Conservation (phyloP, 2,888 invertebrate genomes). For the Leptinotarsa haldemani region DNA sequence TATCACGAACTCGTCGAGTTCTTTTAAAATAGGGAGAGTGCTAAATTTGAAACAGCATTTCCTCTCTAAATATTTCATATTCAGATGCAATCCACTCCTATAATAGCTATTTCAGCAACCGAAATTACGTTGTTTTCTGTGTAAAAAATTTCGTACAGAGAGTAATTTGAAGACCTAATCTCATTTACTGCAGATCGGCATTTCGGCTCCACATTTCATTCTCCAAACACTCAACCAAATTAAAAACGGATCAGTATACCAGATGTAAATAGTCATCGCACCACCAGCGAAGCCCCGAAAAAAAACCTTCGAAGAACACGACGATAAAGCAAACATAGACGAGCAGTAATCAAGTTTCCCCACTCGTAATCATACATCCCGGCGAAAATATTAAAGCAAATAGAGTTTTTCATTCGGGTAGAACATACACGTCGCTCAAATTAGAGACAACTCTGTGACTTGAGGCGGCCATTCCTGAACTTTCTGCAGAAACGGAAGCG, state of each 20-base stretch:
- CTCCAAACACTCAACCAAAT: neutral
- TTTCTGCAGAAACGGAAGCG: conserved; percentile 44
- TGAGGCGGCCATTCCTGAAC: conserved; percentile 46
- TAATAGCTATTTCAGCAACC: no score
- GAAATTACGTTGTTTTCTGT: no score
- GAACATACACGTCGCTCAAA: conserved; percentile 36
- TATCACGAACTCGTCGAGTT: no score
- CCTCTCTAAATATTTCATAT: no score
- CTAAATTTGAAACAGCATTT: no score
- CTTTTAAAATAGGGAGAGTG: no score
- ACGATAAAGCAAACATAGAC: conserved; percentile 29
- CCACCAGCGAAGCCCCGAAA: neutral
- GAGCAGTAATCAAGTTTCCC: conserved; percentile 34
- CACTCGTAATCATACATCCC: conserved; percentile 33
- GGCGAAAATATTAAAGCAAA: conserved; percentile 35
- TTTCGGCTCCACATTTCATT: neutral
- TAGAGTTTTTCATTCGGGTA: conserved; percentile 31
- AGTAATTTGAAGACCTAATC: no score
- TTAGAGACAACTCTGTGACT: conserved; percentile 43
- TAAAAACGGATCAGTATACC: neutral
- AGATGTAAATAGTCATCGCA: neutral
- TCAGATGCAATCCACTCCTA: no score
- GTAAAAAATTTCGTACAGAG: no score
- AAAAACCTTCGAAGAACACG: conserved; percentile 2
- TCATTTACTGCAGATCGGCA: no score